Percentiles rank a stretch among this genome's conserved stretches.
Conservation (phyloP, 2,113 vertebrate genomes). For the Rissa tridactyla region DNA sequence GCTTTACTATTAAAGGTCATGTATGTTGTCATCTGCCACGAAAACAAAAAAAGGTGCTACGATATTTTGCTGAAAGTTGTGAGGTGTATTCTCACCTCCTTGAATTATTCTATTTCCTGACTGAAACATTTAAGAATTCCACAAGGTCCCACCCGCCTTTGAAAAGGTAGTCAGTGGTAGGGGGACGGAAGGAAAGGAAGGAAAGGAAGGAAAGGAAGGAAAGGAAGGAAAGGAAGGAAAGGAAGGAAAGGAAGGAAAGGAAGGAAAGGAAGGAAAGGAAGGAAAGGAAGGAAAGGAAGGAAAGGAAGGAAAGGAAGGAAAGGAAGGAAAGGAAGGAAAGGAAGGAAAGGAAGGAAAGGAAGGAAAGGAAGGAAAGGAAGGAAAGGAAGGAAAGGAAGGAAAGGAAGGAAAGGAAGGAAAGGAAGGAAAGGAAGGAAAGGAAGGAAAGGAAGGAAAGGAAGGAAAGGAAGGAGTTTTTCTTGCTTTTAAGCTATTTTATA, state of each 20-base stretch:
- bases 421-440: neutral
- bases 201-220: neutral
- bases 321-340: neutral
- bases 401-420: neutral
- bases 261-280: too few species aligned
- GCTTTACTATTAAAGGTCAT: neutral
- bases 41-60: neutral
- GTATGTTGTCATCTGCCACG: neutral
- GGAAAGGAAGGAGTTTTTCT: neutral
- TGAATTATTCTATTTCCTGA: neutral
- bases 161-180: neutral
- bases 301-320: too few species aligned
- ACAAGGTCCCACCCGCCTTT: neutral
- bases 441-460: too few species aligned
- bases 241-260: neutral
- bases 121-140: neutral
- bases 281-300: neutral
- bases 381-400: neutral
- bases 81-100: neutral
- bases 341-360: too few species aligned
- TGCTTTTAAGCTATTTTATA: neutral
- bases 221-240: neutral
- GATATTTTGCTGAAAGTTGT: neutral
- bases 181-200: neutral
- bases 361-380: neutral